Evolutionary conservation across 2,113 vertebrate species (phyloP), one percentile per base, ranked within the genome.

Genomic region (Pica pica): DNA sequence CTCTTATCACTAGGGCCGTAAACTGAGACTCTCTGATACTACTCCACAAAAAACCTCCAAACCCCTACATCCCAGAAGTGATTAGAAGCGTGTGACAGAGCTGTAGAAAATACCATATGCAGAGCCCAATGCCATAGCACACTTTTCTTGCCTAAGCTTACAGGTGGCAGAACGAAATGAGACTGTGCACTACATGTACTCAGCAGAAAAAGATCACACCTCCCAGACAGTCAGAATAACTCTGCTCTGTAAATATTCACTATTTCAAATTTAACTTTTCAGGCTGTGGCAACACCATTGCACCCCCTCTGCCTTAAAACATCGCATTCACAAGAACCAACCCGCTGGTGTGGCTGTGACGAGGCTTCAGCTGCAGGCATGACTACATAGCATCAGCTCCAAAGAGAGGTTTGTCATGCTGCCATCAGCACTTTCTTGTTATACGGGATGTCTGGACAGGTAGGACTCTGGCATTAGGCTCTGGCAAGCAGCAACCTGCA

Each of bases 401-500:
- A 71, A 69, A 88, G 77, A 87, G 77, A 92, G 90, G 44, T 87
- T 65, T 96, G 83, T 79, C 92, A 95, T 93, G 39, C 95, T 94
- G 92, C 95, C 95, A 92, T 90, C 94, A 97, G 96, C 96, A 93
- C 78, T 96, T 97, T 91, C 92, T 91, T 77, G 86, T 61, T 94
- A 78, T 67, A 46, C 77, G 87, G 94, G 91, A 81, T 97, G 97
- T 97, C 93, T 97, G 95, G 96, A 92, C 94, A 97, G 94, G 94
- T 96, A 88, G 86, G 84, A 96, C 56, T 83, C 35, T 70, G 88
- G 88, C 96, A 95, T 86, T 90, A 67, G 83, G 68, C 91, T 96
- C 82, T 97, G 94, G 92, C 98, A 98, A 96, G 98, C 93, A 89
- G 69, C 89, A 96, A 76, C 97, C 84, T 96, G 97, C 89, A 95